Conservation (phyloP, 1,140 invertebrate species). For the Helicoverpa armigera region DNA sequence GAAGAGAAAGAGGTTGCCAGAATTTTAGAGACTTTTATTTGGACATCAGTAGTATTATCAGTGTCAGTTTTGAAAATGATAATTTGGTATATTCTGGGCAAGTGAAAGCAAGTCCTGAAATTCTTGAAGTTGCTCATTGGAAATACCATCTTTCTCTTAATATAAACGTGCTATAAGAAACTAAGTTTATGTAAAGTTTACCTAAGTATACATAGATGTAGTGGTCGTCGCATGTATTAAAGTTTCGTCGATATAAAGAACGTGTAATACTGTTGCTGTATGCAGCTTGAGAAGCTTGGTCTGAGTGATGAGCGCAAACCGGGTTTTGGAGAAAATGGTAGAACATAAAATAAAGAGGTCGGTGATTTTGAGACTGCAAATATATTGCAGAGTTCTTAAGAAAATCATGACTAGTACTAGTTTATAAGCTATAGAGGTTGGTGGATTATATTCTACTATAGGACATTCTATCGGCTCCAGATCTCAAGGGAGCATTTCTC, state of each 20-base stretch:
- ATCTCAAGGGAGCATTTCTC: too few species aligned
- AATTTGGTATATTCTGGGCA: not conserved
- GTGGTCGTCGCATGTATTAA: conserved; percentile 20
- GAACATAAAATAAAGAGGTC: not conserved
- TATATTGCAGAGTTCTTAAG: too few species aligned
- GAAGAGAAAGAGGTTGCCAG: too few species aligned
- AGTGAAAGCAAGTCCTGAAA: too few species aligned
- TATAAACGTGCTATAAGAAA: not conserved
- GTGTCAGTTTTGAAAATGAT: too few species aligned
- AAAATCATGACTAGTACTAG: too few species aligned
- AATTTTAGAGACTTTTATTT: too few species aligned
- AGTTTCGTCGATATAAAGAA: conserved; percentile 28
- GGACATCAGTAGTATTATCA: too few species aligned
- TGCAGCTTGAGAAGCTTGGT: conserved; percentile 9
- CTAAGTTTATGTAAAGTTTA: not conserved
- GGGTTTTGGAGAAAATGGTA: not conserved
- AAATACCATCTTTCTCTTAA: not conserved
- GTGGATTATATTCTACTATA: too few species aligned
- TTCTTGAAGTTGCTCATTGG: not conserved
- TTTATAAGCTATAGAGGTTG: too few species aligned
- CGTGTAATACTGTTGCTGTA: conserved; percentile 30
- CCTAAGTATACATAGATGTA: not conserved
- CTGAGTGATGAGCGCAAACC: conserved; percentile 1
- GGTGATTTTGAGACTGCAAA: too few species aligned
- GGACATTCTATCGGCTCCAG: too few species aligned